Percentiles rank a stretch among this genome's conserved stretches.
Evolutionary conservation across 2,888 invertebrate species (phyloP).

Genomic region (Acanthopleura granulata): DNA sequence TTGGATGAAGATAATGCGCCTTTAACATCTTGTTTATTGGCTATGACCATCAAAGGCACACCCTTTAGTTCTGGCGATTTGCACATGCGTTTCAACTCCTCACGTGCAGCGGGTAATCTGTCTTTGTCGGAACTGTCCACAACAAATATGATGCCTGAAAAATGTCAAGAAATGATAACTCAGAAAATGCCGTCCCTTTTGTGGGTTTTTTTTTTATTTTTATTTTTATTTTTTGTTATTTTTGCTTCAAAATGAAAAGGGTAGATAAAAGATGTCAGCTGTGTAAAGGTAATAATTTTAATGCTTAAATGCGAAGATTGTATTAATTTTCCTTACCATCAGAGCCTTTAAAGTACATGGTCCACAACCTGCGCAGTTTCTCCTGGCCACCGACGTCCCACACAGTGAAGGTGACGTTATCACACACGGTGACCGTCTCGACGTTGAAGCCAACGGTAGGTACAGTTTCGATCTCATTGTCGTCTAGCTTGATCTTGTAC

Average conservation of each 20-base stretch:
- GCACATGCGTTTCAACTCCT: conserved; percentile 2
- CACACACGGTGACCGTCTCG: conserved; percentile 15
- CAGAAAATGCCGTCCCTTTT: no score
- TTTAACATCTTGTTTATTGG: conserved; percentile 4
- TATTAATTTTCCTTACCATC: neutral
- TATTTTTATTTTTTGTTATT: no score
- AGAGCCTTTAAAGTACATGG: conserved; percentile 15
- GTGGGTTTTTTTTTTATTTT: no score
- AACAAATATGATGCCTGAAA: conserved; percentile 6
- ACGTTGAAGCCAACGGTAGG: conserved; percentile 17
- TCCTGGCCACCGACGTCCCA: conserved; percentile 18
- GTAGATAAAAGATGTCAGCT: no score
- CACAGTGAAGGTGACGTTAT: conserved; percentile 15
- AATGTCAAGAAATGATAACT: neutral
- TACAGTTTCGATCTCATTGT: neutral
- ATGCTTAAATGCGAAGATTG: no score
- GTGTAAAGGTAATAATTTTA: no score
- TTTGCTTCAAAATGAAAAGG: no score
- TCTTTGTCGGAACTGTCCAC: conserved; percentile 7
- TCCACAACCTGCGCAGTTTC: conserved; percentile 14
- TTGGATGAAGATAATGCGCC: neutral
- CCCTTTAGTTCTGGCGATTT: neutral
- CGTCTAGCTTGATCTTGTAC: conserved; percentile 16
- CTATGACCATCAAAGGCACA: conserved; percentile 14
- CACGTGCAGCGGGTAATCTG: neutral